Base-by-base conservation (phyloP, 2,797 vertebrate species). In the Pangasius sanitwongsei region DNA sequence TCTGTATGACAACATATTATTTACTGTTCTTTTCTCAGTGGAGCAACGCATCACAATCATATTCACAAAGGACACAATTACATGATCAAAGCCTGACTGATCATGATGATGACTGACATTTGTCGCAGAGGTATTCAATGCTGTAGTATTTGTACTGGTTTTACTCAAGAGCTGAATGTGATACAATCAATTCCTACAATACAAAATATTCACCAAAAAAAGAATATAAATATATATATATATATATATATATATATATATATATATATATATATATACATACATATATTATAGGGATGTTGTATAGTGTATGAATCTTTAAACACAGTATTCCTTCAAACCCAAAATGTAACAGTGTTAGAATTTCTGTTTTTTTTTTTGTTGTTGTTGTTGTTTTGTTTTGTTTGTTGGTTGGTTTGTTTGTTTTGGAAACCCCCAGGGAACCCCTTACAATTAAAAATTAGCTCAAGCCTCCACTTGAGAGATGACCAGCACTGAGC, bases 1-100 rank as follows among this genome's bases (percentile, higher is more conserved):
- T 87, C 65, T 83, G 59, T 86, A 70, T 69, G 31, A 85, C 81
- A 86, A 67, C 78, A 85, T 86, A 82, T 84, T 85, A 77, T 85
- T 78, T 34, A 16, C 83, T 75, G 61, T 82, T 70, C n/a, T 81
- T 86, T 63, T 53, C n/a, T 41, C 50, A 37, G 15, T 83, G 31
- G 44, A 44, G 55, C 77, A 31, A 69, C 3, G 53, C 57, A n/a
- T 18, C 34, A 59, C 53, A 70, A 59, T 87, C 34, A n/a, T 44
- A 67, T 65, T 87, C 23, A 41, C 34, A 83, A 12, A 65, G 31
- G 55, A 20, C 44, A 87, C 28, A 34, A 78, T 85, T 50, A 78
- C 82, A 83, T 85, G 82, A 88, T 55, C 70, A 85, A 61, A 78
- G 9, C 41, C 20, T 83, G 31, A 72, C 20, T 83, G 31, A 72